Evolutionary conservation across 2,888 invertebrate species (phyloP), one percentile per base, ranked within the genome.

Genomic region (Meta bourneti): DNA sequence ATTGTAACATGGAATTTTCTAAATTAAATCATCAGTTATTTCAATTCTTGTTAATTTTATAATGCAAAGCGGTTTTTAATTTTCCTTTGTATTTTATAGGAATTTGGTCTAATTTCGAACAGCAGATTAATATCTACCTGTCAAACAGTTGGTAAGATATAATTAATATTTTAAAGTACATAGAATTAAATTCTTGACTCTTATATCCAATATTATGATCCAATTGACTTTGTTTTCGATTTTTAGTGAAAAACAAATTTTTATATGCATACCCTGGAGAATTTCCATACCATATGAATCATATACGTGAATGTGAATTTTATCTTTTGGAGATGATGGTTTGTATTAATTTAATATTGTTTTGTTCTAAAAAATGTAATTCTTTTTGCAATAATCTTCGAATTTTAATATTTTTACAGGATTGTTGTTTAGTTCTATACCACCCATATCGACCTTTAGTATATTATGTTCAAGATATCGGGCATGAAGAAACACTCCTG

Each of bases 31-130:
- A 34, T 7, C n/a, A 77, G 82, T 16, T 48, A 20, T 20, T 71
- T 82, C 13, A 16, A 71, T 49, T 7, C 19, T 52, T 78, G 1
- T 8, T 13, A 54, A 1, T 20, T 54, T 19, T 20, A n/a, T 52
- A 54, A 4, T 79, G 51, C 13, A 11, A 52, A 54, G 79, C 20
- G 54, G 19, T 54, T 79, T 82, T 48, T 34, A 34, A 34, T 54
- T 74, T 54, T 54, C 19, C n/a, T 70, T 80, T 92, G 89, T 90
- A 75, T 91, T 78, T 94, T 94, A 16, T 94, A 96, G 96, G 99
- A 99, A 95, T 99, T 99, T 96, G 99, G 99, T 93, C 98, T 99
- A 9, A 98, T 99, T 94, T 99, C 99, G 0, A 98, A 99, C 95
- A 98, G 97, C 84, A 97, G 99, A 94, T 96, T 99, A 80, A 98